Base-by-base conservation (phyloP, 2,113 vertebrate species). In the Pycnonotus jocosus region DNA sequence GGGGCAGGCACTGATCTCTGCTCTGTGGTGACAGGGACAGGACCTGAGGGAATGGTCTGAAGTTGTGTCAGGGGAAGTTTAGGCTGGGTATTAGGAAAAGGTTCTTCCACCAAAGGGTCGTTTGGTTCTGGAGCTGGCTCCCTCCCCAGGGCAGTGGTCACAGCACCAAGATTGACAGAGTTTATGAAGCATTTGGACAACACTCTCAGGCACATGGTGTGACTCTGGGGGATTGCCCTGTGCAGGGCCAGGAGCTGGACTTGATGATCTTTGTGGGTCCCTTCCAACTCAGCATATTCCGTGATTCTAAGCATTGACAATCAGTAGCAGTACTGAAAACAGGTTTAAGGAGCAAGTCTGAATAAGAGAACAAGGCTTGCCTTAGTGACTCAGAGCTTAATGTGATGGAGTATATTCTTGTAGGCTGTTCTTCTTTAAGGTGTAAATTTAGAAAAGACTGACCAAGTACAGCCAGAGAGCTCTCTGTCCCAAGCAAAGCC, bases 221-320 rank as follows among this genome's bases (percentile, higher is more conserved):
- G 38, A 53, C 14, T 38, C 38, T 13, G 12, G 61, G 23, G 5
- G 5, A 10, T 80, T 12, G 33, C 15, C 9, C 31, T 81, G 22
- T 65, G 18, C 86, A 37, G 18, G 2, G 5, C 37, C 28, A 45
- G 27, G 28, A 66, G 23, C 4, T 74, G 23, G 31, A 12, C n/a
- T 38, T 1, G 1, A 1, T n/a, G 19, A 45, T 81, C 9, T 24
- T 61, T 25, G 1, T 60, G 20, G 7, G 6, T 68, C n/a, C 24
- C 61, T 53, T 66, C 24, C 19, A 60, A 0, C 13, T 47, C n/a
- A 27, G n/a, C 14, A 20, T n/a, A 18, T 10, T 45, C 4, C 47
- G 17, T 69, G 45, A 58, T 60, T 60, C 24, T 68, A 44, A 76
- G 24, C 31, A 45, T 30, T 6, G 5, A 31, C 19, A 66, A 11